phyloP scores from a whole-genome alignment of 2,888 invertebrate genomes.

The Therioaphis trifolii region DNA sequence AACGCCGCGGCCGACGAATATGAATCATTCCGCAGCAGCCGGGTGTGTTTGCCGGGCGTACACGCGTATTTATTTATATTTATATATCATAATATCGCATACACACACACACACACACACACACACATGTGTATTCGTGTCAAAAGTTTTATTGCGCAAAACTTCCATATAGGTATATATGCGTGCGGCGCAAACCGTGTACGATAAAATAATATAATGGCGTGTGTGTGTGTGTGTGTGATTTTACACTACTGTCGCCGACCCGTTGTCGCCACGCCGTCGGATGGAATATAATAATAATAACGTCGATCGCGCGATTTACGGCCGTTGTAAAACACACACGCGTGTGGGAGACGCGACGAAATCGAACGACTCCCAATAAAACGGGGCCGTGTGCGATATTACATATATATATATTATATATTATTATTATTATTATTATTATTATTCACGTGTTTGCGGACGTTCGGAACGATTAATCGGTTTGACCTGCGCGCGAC shows the following conservation, averaged over 20 bases:
- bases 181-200: neutral
- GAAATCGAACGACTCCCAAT: neutral
- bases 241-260: constrained; percentile 19
- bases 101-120: neutral
- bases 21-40: constrained; percentile 29
- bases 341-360: constrained; percentile 7
- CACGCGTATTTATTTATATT: neutral
- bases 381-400: too few species aligned
- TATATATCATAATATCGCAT: neutral
- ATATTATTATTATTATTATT: neutral
- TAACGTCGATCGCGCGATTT: constrained; percentile 17
- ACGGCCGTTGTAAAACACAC: neutral
- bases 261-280: neutral
- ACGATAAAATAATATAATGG: neutral
- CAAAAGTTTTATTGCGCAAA: neutral
- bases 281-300: neutral
- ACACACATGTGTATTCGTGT: neutral
- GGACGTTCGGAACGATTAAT: too few species aligned
- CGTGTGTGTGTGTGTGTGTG: neutral
- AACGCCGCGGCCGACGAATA: constrained; percentile 16
- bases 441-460: too few species aligned
- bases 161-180: neutral
- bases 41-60: neutral
- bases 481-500: too few species aligned
- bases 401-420: too few species aligned